A percentile compares a stretch with the other conserved stretches of the same genome.
Evolutionary conservation across 2,113 vertebrate species (phyloP).

Genomic region (Sterna hirundo): DNA sequence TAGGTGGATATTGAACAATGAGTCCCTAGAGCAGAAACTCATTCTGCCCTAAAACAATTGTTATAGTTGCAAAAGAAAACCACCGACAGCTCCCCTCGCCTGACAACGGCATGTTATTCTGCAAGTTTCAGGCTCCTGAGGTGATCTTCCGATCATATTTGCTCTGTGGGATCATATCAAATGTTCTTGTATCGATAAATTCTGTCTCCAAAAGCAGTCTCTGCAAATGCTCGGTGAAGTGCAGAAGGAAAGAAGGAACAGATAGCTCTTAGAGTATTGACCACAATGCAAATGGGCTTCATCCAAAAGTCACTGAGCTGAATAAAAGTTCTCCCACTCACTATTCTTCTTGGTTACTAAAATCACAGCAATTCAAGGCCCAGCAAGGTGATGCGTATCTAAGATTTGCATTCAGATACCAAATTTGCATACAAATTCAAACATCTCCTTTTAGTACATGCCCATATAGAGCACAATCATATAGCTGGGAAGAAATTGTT

Average conservation of each 20-base stretch:
- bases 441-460: not conserved
- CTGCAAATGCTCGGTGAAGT: not conserved
- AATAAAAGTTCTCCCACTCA: not conserved
- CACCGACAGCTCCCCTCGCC: not conserved
- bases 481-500: not conserved
- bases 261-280: not conserved
- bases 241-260: not conserved
- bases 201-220: not conserved
- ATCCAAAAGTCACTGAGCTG: not conserved
- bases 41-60: not conserved
- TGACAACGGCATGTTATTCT: not conserved
- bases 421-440: not conserved
- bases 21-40: not conserved
- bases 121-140: not conserved
- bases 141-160: not conserved
- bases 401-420: not conserved
- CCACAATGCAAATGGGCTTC: not conserved
- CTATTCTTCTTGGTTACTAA: not conserved
- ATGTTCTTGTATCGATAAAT: not conserved
- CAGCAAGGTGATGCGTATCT: not conserved
- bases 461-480: not conserved
- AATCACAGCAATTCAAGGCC: not conserved
- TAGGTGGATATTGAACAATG: not conserved
- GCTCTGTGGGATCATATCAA: not conserved
- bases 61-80: not conserved